Base-by-base conservation (phyloP, 2,797 vertebrate species). In the Hoplostethus atlanticus region DNA sequence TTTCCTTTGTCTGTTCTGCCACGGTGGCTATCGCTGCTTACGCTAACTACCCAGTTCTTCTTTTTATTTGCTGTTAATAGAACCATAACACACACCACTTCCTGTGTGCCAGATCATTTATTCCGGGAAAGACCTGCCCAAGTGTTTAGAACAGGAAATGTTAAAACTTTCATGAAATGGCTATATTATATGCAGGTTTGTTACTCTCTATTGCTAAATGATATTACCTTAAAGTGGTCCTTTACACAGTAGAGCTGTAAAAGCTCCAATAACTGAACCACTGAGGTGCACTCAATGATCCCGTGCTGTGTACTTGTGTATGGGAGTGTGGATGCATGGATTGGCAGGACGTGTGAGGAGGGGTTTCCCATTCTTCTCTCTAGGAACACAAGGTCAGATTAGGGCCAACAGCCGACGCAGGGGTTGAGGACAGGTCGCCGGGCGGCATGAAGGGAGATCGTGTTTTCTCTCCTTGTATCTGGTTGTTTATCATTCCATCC, bases 401-500 rank as follows among this genome's bases (percentile, higher is more conserved):
- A 55, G 36, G 81, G 71, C 61, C 81, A 74, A 38, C 60, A 12
- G 48, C 61, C 34, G 25, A 58, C 25, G 50, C 64, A 68, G 76
- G 12, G 75, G 75, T 78, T 60, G 79, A 73, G 72, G 51, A 74
- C 64, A 53, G 73, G 70, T 42, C 67, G 72, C 48, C 34, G 17
- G 54, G 16, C 21, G 47, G 64, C 15, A 56, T 68, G 61, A 73
- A 77, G 50, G 67, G 46, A 78, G 73, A 21, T 55, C 54, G 66
- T 79, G 75, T 81, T 87, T 86, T 83, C 68, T 68, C 42, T 73
- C 65, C 75, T 80, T 76, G 55, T 42, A 74, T 70, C 30, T 28
- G 64, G 16, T 63, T 93, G 84, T 90, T 94, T 84, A 83, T 79
- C 76, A 74, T 80, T 85, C 63, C 76, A 86, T 76, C 78, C 77